These are phyloP conservation scores for Hetaerina titia DNA, from an alignment of 2,888 invertebrate species.

Conservation along the genomic window DNA sequence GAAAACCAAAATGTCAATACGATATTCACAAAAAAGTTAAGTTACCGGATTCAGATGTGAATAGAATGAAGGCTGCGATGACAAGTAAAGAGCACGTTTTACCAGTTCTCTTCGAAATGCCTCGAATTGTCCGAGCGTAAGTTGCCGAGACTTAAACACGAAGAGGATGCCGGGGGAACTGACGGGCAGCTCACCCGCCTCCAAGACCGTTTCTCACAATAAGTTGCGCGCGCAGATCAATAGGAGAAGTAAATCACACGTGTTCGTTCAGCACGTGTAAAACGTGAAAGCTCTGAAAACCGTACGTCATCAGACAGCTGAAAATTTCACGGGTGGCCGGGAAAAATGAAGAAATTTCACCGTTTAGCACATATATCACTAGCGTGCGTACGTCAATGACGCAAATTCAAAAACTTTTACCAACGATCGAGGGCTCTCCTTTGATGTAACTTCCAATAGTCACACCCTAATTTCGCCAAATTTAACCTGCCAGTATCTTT, in stretches of 20 bases:
- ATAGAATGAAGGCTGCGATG: not conserved
- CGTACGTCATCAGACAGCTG: not conserved
- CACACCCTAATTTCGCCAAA: too few species aligned
- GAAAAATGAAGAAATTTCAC: not conserved
- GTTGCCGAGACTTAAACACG: too few species aligned
- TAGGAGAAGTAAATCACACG: conserved; percentile 1
- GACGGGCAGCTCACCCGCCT: not conserved
- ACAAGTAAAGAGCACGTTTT: not conserved
- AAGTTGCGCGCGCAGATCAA: conserved; percentile 65
- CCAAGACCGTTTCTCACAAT: not conserved
- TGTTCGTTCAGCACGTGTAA: conserved; percentile 18
- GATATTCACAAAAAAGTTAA: not conserved
- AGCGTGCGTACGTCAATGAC: not conserved
- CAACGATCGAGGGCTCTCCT: not conserved
- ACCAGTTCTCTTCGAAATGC: not conserved
- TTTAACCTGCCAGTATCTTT: too few species aligned
- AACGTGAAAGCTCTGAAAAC: not conserved
- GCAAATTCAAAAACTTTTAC: not conserved
- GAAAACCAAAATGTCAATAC: not conserved
- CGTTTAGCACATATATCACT: not conserved
- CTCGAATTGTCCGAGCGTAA: not conserved
- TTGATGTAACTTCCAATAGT: too few species aligned
- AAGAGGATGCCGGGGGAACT: not conserved
- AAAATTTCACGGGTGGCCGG: not conserved
- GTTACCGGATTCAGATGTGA: not conserved